These are phyloP conservation scores for Vanessa tameamea DNA, from an alignment of 1,140 invertebrate species.

Conservation along the genomic window DNA sequence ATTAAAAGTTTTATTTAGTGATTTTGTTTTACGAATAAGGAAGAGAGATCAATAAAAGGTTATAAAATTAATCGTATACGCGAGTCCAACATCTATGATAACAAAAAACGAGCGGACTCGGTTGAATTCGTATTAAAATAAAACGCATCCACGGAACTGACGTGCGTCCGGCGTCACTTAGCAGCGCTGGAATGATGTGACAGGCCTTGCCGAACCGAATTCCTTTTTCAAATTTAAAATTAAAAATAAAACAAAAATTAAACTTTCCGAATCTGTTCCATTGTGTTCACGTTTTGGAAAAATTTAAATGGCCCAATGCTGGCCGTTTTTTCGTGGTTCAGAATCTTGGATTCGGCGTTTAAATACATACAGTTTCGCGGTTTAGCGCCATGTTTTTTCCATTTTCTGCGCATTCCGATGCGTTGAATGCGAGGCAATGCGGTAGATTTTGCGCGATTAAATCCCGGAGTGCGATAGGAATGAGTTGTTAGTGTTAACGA, in stretches of 20 bases:
- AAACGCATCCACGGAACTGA: constrained; percentile 70
- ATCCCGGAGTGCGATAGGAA: constrained; percentile 65
- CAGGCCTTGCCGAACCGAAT: constrained; percentile 76
- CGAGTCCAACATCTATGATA: constrained; percentile 67
- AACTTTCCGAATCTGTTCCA: constrained; percentile 73
- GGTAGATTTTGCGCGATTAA: constrained; percentile 73
- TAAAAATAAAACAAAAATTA: constrained; percentile 68
- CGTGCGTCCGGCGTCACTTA: constrained; percentile 79
- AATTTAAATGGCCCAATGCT: constrained; percentile 75
- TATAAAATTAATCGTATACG: constrained; percentile 65
- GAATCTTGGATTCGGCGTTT: constrained; percentile 76
- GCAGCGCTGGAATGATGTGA: constrained; percentile 79
- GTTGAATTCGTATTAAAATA: constrained; percentile 74
- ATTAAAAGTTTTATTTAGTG: neutral
- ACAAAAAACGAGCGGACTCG: constrained; percentile 71
- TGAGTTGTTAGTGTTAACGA: constrained; percentile 76
- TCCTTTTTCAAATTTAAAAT: constrained; percentile 74
- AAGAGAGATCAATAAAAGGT: constrained; percentile 45
- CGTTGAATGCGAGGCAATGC: constrained; percentile 59
- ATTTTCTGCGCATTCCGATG: constrained; percentile 73
- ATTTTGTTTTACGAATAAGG: constrained; percentile 17
- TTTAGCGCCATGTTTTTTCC: constrained; percentile 80
- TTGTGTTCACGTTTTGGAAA: constrained; percentile 80
- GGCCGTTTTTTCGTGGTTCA: constrained; percentile 66
- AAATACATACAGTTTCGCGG: constrained; percentile 79